Percentiles rank a stretch among this genome's conserved stretches.
These are phyloP conservation scores for Ciconia maguari DNA, from an alignment of 2,113 vertebrate species.

Conservation along the genomic window DNA sequence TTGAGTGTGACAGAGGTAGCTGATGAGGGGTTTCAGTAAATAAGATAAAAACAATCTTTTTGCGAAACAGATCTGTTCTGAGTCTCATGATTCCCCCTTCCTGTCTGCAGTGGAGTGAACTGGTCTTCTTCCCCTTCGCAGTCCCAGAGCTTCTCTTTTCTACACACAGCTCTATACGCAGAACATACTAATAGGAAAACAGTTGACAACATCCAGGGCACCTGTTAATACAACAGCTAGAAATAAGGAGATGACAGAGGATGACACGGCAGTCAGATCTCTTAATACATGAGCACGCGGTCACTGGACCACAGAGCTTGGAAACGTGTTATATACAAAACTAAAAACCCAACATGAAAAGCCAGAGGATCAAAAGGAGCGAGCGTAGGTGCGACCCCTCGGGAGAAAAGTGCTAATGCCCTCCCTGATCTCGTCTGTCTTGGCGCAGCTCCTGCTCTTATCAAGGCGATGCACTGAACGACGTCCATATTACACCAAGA, in stretches of 20 bases:
- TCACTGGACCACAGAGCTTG: background rate
- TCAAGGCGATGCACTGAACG: accelerated
- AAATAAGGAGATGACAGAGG: background rate
- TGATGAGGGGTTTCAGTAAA: background rate
- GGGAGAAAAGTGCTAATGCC: background rate
- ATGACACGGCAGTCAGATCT: accelerated
- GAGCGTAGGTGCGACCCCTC: background rate
- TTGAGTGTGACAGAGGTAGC: background rate
- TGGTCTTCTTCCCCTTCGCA: background rate
- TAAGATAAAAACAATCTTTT: background rate
- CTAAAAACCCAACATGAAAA: accelerated
- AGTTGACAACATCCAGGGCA: background rate
- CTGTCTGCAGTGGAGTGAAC: background rate
- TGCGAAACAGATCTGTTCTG: background rate
- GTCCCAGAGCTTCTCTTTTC: background rate
- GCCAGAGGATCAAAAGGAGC: background rate
- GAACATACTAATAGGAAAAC: background rate
- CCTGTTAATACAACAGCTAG: accelerated
- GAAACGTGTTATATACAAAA: too few species aligned
- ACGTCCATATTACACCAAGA: background rate
- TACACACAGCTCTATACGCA: background rate
- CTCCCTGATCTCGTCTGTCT: background rate
- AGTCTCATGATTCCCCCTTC: background rate
- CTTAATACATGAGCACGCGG: accelerated
- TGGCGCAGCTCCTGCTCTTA: background rate